Evolutionary conservation across 1,140 invertebrate species (phyloP).

Genomic region (Procambarus virginalis): DNA sequence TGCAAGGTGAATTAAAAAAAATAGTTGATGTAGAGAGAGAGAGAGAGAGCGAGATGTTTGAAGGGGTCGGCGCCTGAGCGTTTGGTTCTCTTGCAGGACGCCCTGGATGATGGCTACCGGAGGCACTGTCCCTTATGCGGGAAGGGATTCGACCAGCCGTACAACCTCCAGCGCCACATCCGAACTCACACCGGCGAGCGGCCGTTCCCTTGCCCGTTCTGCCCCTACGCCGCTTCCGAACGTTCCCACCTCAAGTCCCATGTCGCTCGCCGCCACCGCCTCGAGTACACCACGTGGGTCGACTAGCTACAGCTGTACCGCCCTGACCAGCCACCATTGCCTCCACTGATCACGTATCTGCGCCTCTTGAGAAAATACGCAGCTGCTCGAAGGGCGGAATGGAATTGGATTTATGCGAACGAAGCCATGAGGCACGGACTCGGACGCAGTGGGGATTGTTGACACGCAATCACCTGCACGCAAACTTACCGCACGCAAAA

Average conservation of each 20-base stretch:
- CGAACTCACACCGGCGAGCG: slow-evolving; percentile 60
- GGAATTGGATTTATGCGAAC: slow-evolving; percentile 53
- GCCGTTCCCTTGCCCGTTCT: slow-evolving; percentile 60
- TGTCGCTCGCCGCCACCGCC: slow-evolving; percentile 54
- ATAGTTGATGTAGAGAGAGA: no score
- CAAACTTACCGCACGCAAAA: slow-evolving; percentile 65
- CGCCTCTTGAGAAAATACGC: slow-evolving; percentile 36
- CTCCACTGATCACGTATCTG: slow-evolving; percentile 21
- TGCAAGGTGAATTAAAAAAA: no score
- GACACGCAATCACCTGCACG: slow-evolving; percentile 65
- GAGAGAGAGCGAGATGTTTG: background rate
- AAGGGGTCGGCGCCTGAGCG: slow-evolving; percentile 37
- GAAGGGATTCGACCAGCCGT: slow-evolving; percentile 64
- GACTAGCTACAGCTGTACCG: slow-evolving; percentile 48
- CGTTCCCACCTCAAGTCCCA: slow-evolving; percentile 63
- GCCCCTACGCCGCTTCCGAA: slow-evolving; percentile 62
- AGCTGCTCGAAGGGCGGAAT: slow-evolving; percentile 28
- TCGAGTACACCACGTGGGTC: slow-evolving; percentile 49
- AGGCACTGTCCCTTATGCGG: slow-evolving; percentile 63
- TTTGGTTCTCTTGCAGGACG: slow-evolving; percentile 50
- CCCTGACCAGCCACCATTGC: slow-evolving; percentile 5
- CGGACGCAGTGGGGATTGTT: slow-evolving; percentile 59
- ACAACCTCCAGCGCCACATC: slow-evolving; percentile 66
- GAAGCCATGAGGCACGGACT: slow-evolving; percentile 59
- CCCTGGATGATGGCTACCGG: slow-evolving; percentile 59